Percentiles rank a stretch among this genome's conserved stretches.
These are phyloP conservation scores for Hormiphora californensis DNA, from an alignment of 37 sponge, comb jelly and placozoan species.

Conservation along the genomic window DNA sequence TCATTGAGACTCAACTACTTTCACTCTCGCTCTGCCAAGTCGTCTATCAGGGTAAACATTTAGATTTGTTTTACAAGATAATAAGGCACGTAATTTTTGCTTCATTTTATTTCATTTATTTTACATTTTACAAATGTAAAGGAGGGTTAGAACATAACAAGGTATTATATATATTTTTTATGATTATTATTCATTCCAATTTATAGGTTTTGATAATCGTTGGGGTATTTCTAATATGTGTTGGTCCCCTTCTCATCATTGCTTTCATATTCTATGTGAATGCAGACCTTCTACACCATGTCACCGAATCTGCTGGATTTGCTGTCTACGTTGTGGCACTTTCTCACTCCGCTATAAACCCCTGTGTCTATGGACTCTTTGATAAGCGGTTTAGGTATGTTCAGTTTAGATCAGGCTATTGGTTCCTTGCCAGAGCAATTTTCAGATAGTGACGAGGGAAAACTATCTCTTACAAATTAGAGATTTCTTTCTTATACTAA, in stretches of 20 bases:
- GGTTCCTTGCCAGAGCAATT: too few relatives aligned
- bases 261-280: neutral
- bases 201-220: slow-evolving; percentile 31
- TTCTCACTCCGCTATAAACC: slow-evolving; percentile 27
- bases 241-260: slow-evolving; percentile 12
- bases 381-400: slow-evolving; percentile 21
- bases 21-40: neutral
- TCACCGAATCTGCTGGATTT: neutral
- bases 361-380: slow-evolving; percentile 15
- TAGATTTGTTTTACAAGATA: too few relatives aligned
- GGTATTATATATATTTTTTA: too few relatives aligned
- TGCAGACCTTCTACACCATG: neutral
- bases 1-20: too few relatives aligned
- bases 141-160: too few relatives aligned
- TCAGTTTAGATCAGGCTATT: too few relatives aligned
- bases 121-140: too few relatives aligned
- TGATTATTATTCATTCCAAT: neutral
- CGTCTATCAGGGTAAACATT: slow-evolving; percentile 2
- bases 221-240: slow-evolving; percentile 26
- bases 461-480: too few relatives aligned
- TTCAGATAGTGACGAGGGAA: too few relatives aligned
- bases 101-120: too few relatives aligned
- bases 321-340: slow-evolving; percentile 17
- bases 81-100: too few relatives aligned
- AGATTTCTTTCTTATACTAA: too few relatives aligned